Base-by-base conservation (phyloP, 2,888 invertebrate species). In the Xanthia icteritia region DNA sequence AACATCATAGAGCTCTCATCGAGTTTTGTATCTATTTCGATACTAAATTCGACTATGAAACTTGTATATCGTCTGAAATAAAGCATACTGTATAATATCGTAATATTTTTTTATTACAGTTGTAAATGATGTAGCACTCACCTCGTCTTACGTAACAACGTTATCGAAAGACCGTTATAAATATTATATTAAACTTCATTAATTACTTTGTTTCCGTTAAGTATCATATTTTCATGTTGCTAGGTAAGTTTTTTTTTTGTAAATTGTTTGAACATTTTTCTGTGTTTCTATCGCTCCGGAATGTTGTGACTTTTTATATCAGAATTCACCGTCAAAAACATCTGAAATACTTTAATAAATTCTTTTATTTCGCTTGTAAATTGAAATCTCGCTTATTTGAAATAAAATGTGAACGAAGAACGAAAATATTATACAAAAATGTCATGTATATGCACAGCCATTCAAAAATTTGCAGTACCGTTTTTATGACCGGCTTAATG, bases 381-480 rank as follows among this genome's bases (percentile, higher is more conserved):
- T 9, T 51, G 60, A 82, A 77, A 23, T 42, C 6, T 2, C 13
- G 45, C 27, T 60, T 56, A 31, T 54, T 69, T 73, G 8, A 82
- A 72, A 73, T 68, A n/a, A 70, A 60, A 64, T 45, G 20, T 76
- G 20, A 39, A 31, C 23, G 17, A 3, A 45, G 1, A 48, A 42
- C 17, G 39, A 60, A 56, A 66, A 54, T 13, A 77, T 42, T 63
- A 17, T 56, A 63, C 56, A 42, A 77, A 82, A 71, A 58, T 39
- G n/a, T 54, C n/a, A 31, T 58, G 54, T 42, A 67, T 23, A 31
- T n/a, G 51, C 39, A 64, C 17, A 6, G 20, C 60, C 65, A 69
- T 83, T 60, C 36, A 83, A 78, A 71, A 72, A 69, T 70, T 69
- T 72, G 71, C 86, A 15, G 56, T 45, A 70, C 86, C 74, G 71